Base-by-base conservation (phyloP, 1,140 invertebrate genomes). In the Drosophila mojavensis region DNA sequence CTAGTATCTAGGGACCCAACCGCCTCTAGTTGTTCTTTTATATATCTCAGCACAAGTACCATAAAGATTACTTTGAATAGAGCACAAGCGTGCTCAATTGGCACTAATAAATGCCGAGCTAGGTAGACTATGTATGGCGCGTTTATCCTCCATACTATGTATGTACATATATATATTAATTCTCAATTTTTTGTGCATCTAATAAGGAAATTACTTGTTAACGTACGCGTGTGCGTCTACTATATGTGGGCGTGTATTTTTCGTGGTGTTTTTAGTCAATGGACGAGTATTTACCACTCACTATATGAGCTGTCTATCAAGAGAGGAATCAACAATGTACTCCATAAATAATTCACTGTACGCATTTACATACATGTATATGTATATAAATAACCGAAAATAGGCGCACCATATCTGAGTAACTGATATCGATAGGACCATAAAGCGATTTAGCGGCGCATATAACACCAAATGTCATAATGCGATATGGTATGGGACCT, bases 161-260 rank as follows among this genome's bases (percentile, higher is more conserved):
- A 81, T 78, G 56, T 30, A 30, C 28, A 30, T 5, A 56, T 11
- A 39, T 39, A 13, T 39, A 69, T 76, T 71, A 60, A 28, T 67
- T 73, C 39, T 82, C 66, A 47, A 10, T 60, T 66, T 81, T 72
- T 56, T 69, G 51, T 81, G 62, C 78, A 89, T 84, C 89, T 89
- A 88, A 88, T 88, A 74, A 88, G 84, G 84, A 88, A 88, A 88
- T 84, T 62, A 70, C 84, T 88, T 50, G 84, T 88, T 88, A 88
- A 88, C 54, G 63, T 20, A 50, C 62, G 70, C 75, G 61, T 75
- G 66, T 43, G 60, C 36, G 6, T 39, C 43, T 17, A 5, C 45
- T 41, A 50, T 7, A 17, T 70, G 17, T 70, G 60, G 55, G 66
- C 48, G 66, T 60, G 43, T 62, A 54, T 60, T 43, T 26, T 55